Evolutionary conservation across 2,888 invertebrate species (phyloP), one percentile per base, ranked within the genome.

Genomic region (Andricus curvator): DNA sequence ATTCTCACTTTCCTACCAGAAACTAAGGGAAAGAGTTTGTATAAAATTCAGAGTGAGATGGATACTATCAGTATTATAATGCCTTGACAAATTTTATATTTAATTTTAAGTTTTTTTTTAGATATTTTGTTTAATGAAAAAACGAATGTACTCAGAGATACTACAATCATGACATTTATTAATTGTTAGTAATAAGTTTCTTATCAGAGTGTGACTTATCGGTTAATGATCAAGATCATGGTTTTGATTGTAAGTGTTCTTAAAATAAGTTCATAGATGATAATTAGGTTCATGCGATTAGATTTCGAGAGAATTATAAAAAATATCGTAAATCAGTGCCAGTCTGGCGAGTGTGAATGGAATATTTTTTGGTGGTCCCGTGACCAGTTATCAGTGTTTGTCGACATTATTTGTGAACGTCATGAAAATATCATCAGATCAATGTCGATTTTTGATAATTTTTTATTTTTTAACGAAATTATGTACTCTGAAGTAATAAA

Each of bases 41-140:
- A 83, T 29, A 81, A 84, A 77, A 87, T 86, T 78, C 85, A 85
- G 20, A 80, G 78, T 20, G 87, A 87, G n/a, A 48, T 86, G 9
- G 80, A 82, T n/a, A 81, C 81, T 29, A 80, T 79, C 22, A 78
- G 33, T 41, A 25, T 77, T 77, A 4, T 33, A 20, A 22, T 77
- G 4, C 48, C 70, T 33, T 60, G 20, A 60, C 9, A 48, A 48
- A 17, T 17, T n/a, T n/a, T n/a, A 22, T 60, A n/a, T 13, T 9
- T 17, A 15, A 17, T 25, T 64, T 29, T 17, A 6, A 17, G 15
- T 4, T 6, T 13, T 25, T 22, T 60, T 60, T 0, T 60, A 9
- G 4, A 22, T 22, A 60, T 9, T 22, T 22, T 1, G 8, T 8
- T 37, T 37, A 22, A 22, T 56, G 11, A 22, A 60, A 60, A 60